These are phyloP conservation scores for Cosmia trapezina DNA, from an alignment of 2,888 invertebrate species.

Conservation along the genomic window DNA sequence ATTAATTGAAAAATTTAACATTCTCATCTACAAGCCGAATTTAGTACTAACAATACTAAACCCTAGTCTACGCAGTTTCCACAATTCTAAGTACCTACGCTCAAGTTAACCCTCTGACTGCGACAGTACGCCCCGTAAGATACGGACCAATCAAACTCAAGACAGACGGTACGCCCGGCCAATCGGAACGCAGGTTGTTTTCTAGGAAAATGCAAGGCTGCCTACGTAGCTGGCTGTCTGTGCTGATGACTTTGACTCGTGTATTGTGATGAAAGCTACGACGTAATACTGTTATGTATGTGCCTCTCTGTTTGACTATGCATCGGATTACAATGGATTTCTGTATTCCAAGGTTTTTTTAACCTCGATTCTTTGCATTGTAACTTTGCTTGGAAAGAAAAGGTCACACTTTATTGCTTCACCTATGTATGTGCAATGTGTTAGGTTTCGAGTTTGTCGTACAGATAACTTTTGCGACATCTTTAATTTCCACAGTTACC, in stretches of 20 bases:
- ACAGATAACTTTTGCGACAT: background rate
- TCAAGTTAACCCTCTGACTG: slow-evolving; percentile 38
- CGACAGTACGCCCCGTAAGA: slow-evolving; percentile 51
- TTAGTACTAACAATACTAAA: background rate
- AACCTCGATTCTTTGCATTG: background rate
- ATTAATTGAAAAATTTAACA: slow-evolving; percentile 3
- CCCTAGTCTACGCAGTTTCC: background rate
- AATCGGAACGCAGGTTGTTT: slow-evolving; percentile 47
- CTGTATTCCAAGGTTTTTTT: background rate
- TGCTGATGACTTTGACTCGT: slow-evolving; percentile 31
- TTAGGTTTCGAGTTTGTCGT: background rate
- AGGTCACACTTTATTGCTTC: background rate
- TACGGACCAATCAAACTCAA: slow-evolving; percentile 68
- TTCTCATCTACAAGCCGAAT: too few relatives aligned
- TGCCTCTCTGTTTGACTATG: background rate
- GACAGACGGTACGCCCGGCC: slow-evolving; percentile 63
- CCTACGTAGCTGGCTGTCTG: slow-evolving; percentile 23
- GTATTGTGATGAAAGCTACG: slow-evolving; percentile 24
- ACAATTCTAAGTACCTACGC: slow-evolving; percentile 11
- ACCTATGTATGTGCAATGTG: background rate
- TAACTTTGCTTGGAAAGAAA: background rate
- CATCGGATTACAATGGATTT: background rate
- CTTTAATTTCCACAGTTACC: background rate
- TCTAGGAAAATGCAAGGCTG: slow-evolving; percentile 52
- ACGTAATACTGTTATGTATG: background rate